Conservation (phyloP, 2,888 invertebrate species). For the Ischnura elegans region DNA sequence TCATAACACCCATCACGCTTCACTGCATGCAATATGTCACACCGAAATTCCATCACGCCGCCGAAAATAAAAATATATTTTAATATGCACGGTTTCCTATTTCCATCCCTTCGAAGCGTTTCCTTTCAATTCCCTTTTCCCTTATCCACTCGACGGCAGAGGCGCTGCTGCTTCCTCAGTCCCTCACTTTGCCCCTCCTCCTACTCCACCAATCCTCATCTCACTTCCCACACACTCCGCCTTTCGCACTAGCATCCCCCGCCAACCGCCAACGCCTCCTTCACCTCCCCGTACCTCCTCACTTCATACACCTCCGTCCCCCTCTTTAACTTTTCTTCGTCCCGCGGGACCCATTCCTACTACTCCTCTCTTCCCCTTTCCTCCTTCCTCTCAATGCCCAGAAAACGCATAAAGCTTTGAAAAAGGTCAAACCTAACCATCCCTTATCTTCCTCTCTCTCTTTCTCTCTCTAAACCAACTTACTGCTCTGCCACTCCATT, state of each 20-base stretch:
- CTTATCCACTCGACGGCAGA: not conserved
- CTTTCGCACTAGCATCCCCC: not conserved
- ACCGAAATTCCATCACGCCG: not conserved
- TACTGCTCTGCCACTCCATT: too few relatives aligned
- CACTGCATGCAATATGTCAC: too few relatives aligned
- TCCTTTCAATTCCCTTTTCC: not conserved
- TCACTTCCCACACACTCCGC: not conserved
- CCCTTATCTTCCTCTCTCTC: too few relatives aligned
- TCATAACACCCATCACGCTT: too few relatives aligned
- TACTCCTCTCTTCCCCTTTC: not conserved
- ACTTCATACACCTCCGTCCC: not conserved
- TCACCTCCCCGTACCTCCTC: not conserved
- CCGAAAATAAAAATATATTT: too few relatives aligned
- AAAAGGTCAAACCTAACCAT: slow-evolving; percentile 41
- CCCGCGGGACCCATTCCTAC: slow-evolving; percentile 16
- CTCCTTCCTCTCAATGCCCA: slow-evolving; percentile 34
- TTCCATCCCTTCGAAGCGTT: not conserved
- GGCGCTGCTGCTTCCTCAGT: too few relatives aligned
- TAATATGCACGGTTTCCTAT: not conserved
- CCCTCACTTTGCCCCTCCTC: too few relatives aligned
- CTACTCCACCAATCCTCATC: too few relatives aligned
- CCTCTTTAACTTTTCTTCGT: slow-evolving; percentile 1
- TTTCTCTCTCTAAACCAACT: too few relatives aligned
- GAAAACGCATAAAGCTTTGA: slow-evolving; percentile 56
- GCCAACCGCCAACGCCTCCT: not conserved